Conservation (phyloP, 1,140 invertebrate genomes). For the Metopolophium dirhodum region DNA sequence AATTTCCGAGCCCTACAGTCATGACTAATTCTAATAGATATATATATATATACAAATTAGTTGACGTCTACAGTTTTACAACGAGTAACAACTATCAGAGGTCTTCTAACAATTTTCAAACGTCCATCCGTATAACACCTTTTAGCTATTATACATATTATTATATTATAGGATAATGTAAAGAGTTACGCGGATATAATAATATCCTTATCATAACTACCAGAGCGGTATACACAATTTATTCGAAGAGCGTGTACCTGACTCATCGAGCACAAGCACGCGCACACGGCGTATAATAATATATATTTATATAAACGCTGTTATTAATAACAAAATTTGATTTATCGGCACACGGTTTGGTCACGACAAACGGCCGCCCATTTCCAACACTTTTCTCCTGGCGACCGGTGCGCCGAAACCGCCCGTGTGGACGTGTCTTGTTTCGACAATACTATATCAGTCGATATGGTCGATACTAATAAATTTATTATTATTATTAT, state of each 20-base stretch:
- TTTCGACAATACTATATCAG: conserved; percentile 21
- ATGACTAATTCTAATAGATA: too few relatives aligned
- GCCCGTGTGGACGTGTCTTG: conserved; percentile 14
- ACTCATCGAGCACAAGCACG: background rate
- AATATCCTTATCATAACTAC: background rate
- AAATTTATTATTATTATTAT: conserved; percentile 42
- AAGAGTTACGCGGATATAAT: background rate
- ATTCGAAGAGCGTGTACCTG: background rate
- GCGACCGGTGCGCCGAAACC: conserved; percentile 4
- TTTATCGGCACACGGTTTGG: conserved; percentile 17
- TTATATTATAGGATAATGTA: background rate
- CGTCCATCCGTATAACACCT: background rate
- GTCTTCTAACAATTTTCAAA: background rate
- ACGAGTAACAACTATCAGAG: background rate
- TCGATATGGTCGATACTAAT: background rate
- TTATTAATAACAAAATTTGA: conserved; percentile 48
- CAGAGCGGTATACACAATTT: too few relatives aligned
- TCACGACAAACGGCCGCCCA: conserved; percentile 51
- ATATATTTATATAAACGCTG: conserved; percentile 19
- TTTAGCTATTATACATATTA: background rate
- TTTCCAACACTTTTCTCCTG: conserved; percentile 51
- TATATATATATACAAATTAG: background rate
- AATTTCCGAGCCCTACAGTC: too few relatives aligned
- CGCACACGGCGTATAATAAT: background rate
- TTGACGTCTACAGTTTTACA: background rate